Conservation (phyloP, 2,888 invertebrate species). For the Mythimna albipuncta region DNA sequence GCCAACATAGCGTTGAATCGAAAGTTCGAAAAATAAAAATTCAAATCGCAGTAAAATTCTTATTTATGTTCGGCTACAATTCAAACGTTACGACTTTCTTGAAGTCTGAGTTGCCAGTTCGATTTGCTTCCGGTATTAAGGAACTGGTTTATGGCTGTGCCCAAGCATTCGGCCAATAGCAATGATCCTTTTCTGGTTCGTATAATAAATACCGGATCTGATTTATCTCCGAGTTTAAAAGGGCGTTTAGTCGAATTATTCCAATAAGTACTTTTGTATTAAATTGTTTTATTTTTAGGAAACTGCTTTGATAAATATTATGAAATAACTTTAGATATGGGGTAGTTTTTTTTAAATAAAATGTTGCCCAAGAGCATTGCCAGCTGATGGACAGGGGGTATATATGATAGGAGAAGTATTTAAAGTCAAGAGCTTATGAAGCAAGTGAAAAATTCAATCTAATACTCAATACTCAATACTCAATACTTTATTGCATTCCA, state of each 20-base stretch:
- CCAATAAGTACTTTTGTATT: not conserved
- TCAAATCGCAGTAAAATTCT: constrained; percentile 64
- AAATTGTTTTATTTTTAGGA: not conserved
- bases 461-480: no score
- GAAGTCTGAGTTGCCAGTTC: constrained; percentile 66
- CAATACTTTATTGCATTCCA: no score
- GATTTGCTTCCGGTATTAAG: constrained; percentile 72
- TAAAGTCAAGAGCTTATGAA: no score
- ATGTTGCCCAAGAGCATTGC: no score
- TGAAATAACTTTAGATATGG: not conserved
- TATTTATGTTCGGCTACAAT: constrained; percentile 73
- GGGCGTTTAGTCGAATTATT: not conserved
- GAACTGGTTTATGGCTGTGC: constrained; percentile 73
- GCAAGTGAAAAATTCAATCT: no score
- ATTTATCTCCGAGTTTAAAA: constrained; percentile 19
- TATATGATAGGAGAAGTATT: no score
- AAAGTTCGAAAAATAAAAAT: constrained; percentile 61
- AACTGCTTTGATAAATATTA: not conserved
- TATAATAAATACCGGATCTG: constrained; percentile 39
- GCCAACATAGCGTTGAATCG: constrained; percentile 28
- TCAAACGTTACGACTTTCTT: constrained; percentile 73
- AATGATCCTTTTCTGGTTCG: constrained; percentile 69
- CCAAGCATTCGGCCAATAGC: constrained; percentile 69
- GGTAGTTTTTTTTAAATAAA: no score
- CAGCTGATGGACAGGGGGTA: no score